Base-by-base conservation (phyloP, 2,888 invertebrate species). In the Pachliopta kotzebuea region DNA sequence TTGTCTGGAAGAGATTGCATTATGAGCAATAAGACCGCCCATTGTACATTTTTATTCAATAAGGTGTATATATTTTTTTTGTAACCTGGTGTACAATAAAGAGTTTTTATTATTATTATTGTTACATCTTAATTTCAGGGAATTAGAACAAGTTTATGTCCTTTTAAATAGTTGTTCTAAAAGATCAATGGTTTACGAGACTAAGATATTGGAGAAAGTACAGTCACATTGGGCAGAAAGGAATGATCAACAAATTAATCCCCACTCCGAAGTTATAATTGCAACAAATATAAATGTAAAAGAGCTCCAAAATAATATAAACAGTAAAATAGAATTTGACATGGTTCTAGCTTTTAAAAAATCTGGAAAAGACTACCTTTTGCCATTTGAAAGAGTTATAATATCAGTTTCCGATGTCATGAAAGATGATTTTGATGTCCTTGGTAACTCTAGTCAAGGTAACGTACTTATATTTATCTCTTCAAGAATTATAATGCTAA, bases 341-440 rank as follows among this genome's bases (percentile, higher is more conserved):
- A 80, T 80, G 49, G 76, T 80, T 0, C 62, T 90, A 26, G 76
- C 77, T 18, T 89, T 81, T 69, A 77, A 72, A 54, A 77, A 70
- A 52, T 52, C 61, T 14, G 76, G 66, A 0, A 78, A 77, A 42
- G 76, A 80, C 23, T 77, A 71, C 65, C 59, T 86, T 31, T 50
- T 87, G 55, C 85, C 88, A 4, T 76, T 88, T 67, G 78, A 85
- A 20, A 73, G 75, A 72, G 76, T 88, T 7, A 60, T 65, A 8
- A 59, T 90, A 58, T 81, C 87, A 20, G 73, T 80, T 26, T 63
- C 74, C 37, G 81, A 84, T 7, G 71, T 75, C 23, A 79, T 86
- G 78, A 80, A 75, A 29, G 76, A 74, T 53, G 70, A 78, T 29
- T 85, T 83, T 80, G 84, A 89, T 81, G 77, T 79, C 0, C 68